phyloP scores from a whole-genome alignment of 2,888 invertebrate genomes.

The Neoascia interrupta region DNA sequence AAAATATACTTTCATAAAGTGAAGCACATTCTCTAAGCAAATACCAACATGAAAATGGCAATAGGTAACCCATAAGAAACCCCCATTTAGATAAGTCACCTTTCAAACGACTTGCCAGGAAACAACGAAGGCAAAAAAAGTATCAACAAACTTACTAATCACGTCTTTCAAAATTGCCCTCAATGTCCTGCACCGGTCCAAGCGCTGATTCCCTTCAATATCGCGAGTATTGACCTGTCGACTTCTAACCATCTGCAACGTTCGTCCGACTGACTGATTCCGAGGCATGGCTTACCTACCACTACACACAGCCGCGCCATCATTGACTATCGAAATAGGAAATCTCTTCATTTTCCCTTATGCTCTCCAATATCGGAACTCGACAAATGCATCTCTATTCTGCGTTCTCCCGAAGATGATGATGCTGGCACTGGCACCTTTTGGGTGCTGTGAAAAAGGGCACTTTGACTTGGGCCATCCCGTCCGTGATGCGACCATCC shows the following conservation, averaged over 20 bases:
- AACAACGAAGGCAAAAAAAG: too few species aligned
- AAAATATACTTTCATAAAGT: too few species aligned
- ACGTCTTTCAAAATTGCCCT: slow-evolving; percentile 16
- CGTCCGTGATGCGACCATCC: slow-evolving; percentile 42
- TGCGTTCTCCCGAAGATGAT: slow-evolving; percentile 43
- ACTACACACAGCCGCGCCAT: slow-evolving; percentile 17
- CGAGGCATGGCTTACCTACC: slow-evolving; percentile 42
- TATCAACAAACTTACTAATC: slow-evolving; percentile 25
- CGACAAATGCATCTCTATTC: slow-evolving; percentile 61
- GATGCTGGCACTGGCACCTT: slow-evolving; percentile 18
- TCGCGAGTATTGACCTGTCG: slow-evolving; percentile 46
- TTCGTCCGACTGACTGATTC: slow-evolving; percentile 38
- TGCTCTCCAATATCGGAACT: slow-evolving; percentile 57
- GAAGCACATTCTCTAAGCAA: too few species aligned
- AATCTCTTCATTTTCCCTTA: slow-evolving; percentile 63
- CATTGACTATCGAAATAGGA: slow-evolving; percentile 61
- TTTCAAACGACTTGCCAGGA: too few species aligned
- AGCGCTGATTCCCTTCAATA: slow-evolving; percentile 45
- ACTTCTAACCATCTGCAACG: slow-evolving; percentile 10
- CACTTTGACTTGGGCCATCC: slow-evolving; percentile 27
- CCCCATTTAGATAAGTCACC: too few species aligned
- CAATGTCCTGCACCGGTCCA: slow-evolving; percentile 14
- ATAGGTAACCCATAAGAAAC: too few species aligned
- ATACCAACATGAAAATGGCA: too few species aligned
- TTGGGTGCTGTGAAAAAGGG: slow-evolving; percentile 31